Base-by-base conservation (phyloP, 2,888 invertebrate genomes). In the Anagyrus pseudococci region DNA sequence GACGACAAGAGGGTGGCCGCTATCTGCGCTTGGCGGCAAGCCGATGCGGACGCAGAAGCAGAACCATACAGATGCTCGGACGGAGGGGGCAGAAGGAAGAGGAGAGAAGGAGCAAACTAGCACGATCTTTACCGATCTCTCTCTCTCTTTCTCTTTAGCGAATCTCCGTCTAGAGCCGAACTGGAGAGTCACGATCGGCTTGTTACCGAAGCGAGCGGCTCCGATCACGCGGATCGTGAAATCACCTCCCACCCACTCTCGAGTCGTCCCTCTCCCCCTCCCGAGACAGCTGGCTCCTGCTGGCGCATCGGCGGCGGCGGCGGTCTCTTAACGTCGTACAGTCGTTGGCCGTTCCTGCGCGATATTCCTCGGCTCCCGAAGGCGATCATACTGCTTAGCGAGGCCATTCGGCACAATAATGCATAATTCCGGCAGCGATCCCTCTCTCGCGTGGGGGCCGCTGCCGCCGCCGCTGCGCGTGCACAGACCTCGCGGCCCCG, bases 121-220 rank as follows among this genome's bases (percentile, higher is more conserved):
- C n/a, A n/a, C n/a, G n/a, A n/a, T n/a, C n/a, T n/a, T n/a, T n/a
- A n/a, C n/a, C n/a, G n/a, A n/a, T n/a, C n/a, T n/a, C n/a, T n/a
- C n/a, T n/a, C n/a, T n/a, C n/a, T n/a, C n/a, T n/a, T n/a, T n/a
- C n/a, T n/a, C n/a, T n/a, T n/a, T n/a, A n/a, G n/a, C n/a, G n/a
- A n/a, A n/a, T n/a, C n/a, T n/a, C n/a, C n/a, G n/a, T n/a, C n/a
- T n/a, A n/a, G n/a, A n/a, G n/a, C 77, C 72, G 76, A 73, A 71
- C 68, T 69, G 71, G 71, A 71, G 73, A 70, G 79, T 79, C 79
- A 79, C 79, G 79, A 79, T 71, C 75, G 71, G 71, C 79, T 79
- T 73, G 79, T 78, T 79, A 76, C 70, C 67, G 65, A 23, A 22
- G 25, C n/a, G 23, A 68, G 69, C 71, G 69, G 65, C 67, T 61